These are phyloP conservation scores for Theropithecus gelada DNA, from an alignment of 2,113 vertebrate genomes.

Conservation along the genomic window DNA sequence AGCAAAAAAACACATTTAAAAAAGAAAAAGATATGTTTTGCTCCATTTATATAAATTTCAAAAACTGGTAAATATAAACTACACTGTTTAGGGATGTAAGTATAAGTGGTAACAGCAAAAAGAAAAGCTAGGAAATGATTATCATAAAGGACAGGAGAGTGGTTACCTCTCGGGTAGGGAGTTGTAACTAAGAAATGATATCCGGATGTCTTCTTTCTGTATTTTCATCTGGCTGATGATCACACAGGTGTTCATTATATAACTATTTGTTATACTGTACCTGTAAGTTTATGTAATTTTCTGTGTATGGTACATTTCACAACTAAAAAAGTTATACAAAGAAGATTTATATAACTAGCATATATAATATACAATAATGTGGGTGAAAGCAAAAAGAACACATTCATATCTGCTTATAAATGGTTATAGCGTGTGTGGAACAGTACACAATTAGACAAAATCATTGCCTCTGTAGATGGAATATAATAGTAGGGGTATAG, in stretches of 20 bases:
- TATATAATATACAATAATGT: not conserved
- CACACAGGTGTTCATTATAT: not conserved
- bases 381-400: not conserved
- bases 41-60: not conserved
- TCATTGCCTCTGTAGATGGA: no score
- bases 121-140: not conserved
- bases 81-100: not conserved
- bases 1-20: not conserved
- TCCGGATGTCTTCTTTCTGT: not conserved
- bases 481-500: not conserved
- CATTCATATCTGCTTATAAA: not conserved
- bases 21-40: not conserved
- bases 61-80: not conserved
- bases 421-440: not conserved
- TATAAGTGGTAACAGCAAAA: not conserved
- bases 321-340: not conserved
- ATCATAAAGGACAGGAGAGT: not conserved
- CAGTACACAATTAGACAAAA: not conserved
- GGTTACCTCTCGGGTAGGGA: not conserved
- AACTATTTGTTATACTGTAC: not conserved
- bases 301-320: not conserved
- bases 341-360: not conserved
- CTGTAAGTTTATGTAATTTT: not conserved
- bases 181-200: not conserved
- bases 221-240: not conserved